Evolutionary conservation across 2,797 vertebrate genomes (phyloP).

Genomic region (Artibeus lituratus): DNA sequence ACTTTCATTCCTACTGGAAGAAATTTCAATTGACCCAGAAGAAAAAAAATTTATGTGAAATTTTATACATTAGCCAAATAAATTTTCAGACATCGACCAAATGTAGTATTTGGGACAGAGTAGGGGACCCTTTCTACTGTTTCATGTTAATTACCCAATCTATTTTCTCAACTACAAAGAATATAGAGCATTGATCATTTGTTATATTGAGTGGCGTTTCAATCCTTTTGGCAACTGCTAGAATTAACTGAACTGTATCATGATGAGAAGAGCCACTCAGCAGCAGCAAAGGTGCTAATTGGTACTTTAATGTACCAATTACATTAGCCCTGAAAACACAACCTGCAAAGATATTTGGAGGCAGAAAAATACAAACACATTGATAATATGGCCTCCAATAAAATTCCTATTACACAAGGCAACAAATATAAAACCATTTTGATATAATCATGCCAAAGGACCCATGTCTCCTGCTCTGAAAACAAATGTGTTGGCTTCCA

Average conservation of each 20-base stretch:
- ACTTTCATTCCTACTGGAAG: not conserved
- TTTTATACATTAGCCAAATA: constrained; percentile 39
- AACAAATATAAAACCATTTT: constrained; percentile 74
- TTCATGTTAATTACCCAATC: not conserved
- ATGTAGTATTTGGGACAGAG: not conserved
- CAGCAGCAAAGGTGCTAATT: not conserved
- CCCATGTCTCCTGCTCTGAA: constrained; percentile 74
- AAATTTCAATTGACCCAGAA: not conserved
- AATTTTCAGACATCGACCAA: constrained; percentile 41
- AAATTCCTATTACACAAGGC: constrained; percentile 63
- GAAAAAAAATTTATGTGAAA: not conserved
- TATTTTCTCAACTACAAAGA: constrained; percentile 21
- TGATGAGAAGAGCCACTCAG: not conserved
- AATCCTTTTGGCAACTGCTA: not conserved
- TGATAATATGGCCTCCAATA: constrained; percentile 22
- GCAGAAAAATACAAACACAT: not conserved
- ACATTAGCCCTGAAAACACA: not conserved
- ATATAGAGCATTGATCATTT: constrained; percentile 2
- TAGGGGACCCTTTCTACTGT: not conserved
- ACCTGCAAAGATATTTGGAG: not conserved
- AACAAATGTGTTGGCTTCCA: constrained; percentile 79
- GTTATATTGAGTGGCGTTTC: not conserved
- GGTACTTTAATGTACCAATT: not conserved
- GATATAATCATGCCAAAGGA: constrained; percentile 71
- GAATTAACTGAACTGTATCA: constrained; percentile 2